These are phyloP conservation scores for Oxygymnocypris stewartii DNA, from an alignment of 2,113 vertebrate genomes.

Conservation along the genomic window DNA sequence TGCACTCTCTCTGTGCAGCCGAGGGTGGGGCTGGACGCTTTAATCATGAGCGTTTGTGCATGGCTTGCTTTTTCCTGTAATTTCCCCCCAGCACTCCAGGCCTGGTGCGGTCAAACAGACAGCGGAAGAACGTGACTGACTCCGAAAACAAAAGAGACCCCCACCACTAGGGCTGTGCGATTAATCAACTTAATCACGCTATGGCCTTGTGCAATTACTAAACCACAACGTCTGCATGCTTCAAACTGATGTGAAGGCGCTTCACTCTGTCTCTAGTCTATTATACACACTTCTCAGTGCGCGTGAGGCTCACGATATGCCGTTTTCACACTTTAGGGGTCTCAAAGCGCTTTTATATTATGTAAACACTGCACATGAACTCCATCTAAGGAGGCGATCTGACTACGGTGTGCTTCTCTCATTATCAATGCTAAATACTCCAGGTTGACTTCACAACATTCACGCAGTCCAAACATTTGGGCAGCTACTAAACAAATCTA, in stretches of 20 bases:
- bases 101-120: constrained; percentile 17
- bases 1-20: background rate
- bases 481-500: constrained; percentile 7
- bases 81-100: constrained; percentile 47
- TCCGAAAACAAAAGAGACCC: constrained; percentile 13
- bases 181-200: constrained; percentile 3
- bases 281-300: background rate
- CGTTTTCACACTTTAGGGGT: background rate
- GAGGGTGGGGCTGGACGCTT: constrained; percentile 44
- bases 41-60: constrained; percentile 59
- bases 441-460: background rate
- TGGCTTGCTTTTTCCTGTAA: constrained; percentile 64
- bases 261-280: background rate
- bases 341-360: background rate
- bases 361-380: background rate
- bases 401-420: background rate
- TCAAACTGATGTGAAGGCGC: background rate
- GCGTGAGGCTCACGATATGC: background rate
- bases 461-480: no score
- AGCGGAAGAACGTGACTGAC: constrained; percentile 13
- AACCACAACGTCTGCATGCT: constrained; percentile 1
- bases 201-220: background rate
- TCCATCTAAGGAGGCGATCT: background rate
- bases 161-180: background rate
- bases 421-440: constrained; percentile 3